A percentile compares a stretch with the other conserved stretches of the same genome.
Conservation (phyloP, 1,140 invertebrate species). For the Grapholita molesta region DNA sequence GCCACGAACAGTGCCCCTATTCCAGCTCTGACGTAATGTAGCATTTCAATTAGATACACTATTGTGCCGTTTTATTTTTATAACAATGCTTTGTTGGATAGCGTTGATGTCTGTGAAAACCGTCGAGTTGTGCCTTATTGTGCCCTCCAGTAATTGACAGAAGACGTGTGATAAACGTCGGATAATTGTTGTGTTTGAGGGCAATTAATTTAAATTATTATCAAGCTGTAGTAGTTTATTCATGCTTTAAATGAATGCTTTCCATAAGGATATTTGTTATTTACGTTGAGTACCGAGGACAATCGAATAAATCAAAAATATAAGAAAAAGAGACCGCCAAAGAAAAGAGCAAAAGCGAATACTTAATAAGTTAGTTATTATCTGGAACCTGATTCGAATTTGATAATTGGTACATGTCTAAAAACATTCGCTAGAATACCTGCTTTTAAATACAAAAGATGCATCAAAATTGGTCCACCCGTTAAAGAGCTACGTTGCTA, state of each 20-base stretch:
- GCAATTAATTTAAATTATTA: not conserved
- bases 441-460: too few relatives aligned
- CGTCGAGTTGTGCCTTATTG: not conserved
- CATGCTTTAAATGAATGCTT: not conserved
- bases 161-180: not conserved
- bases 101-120: conserved; percentile 28
- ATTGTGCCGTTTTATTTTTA: conserved; percentile 43
- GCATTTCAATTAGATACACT: conserved; percentile 62
- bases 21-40: conserved; percentile 57
- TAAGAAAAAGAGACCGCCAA: too few relatives aligned
- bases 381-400: too few relatives aligned
- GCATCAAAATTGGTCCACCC: too few relatives aligned
- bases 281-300: not conserved
- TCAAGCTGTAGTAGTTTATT: not conserved
- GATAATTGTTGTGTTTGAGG: conserved; percentile 7
- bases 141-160: not conserved
- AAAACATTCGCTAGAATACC: too few relatives aligned
- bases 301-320: not conserved
- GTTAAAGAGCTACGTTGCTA: too few relatives aligned
- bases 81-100: conserved; percentile 45
- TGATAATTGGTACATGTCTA: too few relatives aligned
- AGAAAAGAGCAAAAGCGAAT: too few relatives aligned
- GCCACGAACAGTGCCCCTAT: conserved; percentile 59
- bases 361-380: too few relatives aligned
- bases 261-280: not conserved